phyloP scores from a whole-genome alignment of 2,888 invertebrate genomes.

The Boloria selene region DNA sequence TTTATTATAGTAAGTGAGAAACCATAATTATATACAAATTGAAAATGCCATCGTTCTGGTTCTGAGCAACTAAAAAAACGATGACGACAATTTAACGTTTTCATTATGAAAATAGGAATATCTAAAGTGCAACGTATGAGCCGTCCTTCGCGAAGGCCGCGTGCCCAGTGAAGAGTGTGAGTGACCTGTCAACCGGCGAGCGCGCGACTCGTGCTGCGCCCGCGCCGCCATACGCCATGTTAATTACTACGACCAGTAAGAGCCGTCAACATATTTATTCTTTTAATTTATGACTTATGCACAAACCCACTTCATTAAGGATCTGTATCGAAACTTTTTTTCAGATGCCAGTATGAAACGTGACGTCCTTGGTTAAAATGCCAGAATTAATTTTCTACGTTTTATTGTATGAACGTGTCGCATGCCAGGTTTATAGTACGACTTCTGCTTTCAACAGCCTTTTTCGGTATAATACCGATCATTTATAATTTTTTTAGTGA shows the following conservation, averaged over 20 bases:
- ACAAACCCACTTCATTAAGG: conserved; percentile 64
- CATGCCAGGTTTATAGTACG: conserved; percentile 48
- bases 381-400: conserved; percentile 68
- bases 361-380: conserved; percentile 66
- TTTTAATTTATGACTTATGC: conserved; percentile 65
- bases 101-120: conserved; percentile 36
- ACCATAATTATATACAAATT: background rate
- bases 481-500: conserved; percentile 67
- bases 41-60: conserved; percentile 5
- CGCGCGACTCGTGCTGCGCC: conserved; percentile 52
- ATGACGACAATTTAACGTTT: conserved; percentile 27
- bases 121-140: conserved; percentile 47
- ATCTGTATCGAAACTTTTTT: conserved; percentile 55
- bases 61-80: conserved; percentile 7
- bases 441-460: conserved; percentile 62
- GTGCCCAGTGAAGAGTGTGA: conserved; percentile 58
- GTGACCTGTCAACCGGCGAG: conserved; percentile 63
- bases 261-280: conserved; percentile 71
- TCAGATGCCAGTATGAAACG: conserved; percentile 47
- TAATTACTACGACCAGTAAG: conserved; percentile 78
- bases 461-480: conserved; percentile 69
- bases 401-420: conserved; percentile 61
- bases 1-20: too few species aligned
- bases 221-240: conserved; percentile 63
- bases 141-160: conserved; percentile 74